Evolutionary conservation across 2,113 vertebrate genomes (phyloP).

Genomic region (Channa argus): DNA sequence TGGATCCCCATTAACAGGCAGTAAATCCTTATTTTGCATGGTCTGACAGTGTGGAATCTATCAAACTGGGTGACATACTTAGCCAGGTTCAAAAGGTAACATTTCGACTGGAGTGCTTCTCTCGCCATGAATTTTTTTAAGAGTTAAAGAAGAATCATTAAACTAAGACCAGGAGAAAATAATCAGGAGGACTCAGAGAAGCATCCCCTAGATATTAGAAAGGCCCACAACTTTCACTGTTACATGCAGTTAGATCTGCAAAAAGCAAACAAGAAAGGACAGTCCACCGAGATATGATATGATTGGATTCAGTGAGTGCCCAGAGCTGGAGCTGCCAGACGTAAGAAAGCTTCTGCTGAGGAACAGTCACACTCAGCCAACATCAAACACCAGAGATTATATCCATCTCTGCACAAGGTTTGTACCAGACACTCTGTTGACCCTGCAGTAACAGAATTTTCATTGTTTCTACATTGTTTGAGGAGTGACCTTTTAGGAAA

Average conservation of each 20-base stretch:
- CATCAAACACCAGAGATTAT: conserved; percentile 48
- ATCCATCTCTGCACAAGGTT: conserved; percentile 34
- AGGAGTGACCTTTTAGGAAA: conserved; percentile 24
- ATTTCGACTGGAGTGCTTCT: conserved; percentile 42
- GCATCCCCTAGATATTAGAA: conserved; percentile 58
- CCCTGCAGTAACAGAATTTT: conserved; percentile 25
- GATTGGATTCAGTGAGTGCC: conserved; percentile 9
- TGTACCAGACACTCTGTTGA: conserved; percentile 41
- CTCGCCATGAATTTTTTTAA: conserved; percentile 28
- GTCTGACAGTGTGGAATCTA: conserved; percentile 35
- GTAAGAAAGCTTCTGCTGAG: conserved; percentile 1
- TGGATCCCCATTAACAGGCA: conserved; percentile 52
- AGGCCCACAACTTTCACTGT: conserved; percentile 31
- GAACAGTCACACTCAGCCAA: conserved; percentile 34
- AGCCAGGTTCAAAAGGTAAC: conserved; percentile 70
- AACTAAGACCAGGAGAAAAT: conserved; percentile 25
- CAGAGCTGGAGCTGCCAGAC: conserved; percentile 13
- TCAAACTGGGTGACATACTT: conserved; percentile 64
- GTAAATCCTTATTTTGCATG: conserved; percentile 62
- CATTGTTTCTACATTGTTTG: conserved; percentile 14
- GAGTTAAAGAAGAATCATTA: conserved; percentile 19
- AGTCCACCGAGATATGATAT: conserved; percentile 23
- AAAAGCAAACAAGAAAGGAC: conserved; percentile 27
- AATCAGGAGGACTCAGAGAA: conserved; percentile 31
- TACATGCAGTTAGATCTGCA: conserved; percentile 54